These are phyloP conservation scores for Leptopilina clavipes DNA, from an alignment of 1,140 invertebrate species.

Conservation along the genomic window DNA sequence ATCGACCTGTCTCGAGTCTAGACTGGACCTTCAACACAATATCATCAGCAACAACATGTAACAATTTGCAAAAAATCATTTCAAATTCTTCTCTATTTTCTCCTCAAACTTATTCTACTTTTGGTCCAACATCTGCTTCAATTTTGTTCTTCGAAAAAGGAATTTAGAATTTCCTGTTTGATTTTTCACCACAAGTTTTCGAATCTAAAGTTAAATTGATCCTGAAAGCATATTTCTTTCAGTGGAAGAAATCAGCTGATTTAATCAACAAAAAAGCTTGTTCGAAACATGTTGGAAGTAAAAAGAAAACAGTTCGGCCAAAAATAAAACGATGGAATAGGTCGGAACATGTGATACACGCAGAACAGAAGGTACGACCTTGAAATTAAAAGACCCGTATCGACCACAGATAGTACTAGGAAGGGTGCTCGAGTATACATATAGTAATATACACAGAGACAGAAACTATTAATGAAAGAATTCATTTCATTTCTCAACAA, in stretches of 20 bases:
- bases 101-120: background rate
- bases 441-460: background rate
- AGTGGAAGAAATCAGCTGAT: too few relatives aligned
- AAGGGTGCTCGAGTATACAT: background rate
- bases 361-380: conserved; percentile 14
- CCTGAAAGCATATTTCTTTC: too few relatives aligned
- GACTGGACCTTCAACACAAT: conserved; percentile 28
- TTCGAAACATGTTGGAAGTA: too few relatives aligned
- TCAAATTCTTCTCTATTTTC: background rate
- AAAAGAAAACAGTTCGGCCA: too few relatives aligned
- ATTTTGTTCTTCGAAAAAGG: too few relatives aligned
- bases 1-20: conserved; percentile 23
- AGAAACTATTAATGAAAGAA: conserved; percentile 22
- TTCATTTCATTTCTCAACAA: conserved; percentile 21
- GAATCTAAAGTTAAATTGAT: too few relatives aligned
- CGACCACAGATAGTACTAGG: conserved; percentile 11
- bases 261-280: too few relatives aligned
- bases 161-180: too few relatives aligned
- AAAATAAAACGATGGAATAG: background rate
- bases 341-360: background rate
- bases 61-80: background rate
- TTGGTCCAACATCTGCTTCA: too few relatives aligned
- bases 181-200: too few relatives aligned
- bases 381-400: conserved; percentile 29
- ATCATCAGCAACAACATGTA: conserved; percentile 4